Conservation (phyloP, 2,113 vertebrate genomes). For the Bujurquina vittata region DNA sequence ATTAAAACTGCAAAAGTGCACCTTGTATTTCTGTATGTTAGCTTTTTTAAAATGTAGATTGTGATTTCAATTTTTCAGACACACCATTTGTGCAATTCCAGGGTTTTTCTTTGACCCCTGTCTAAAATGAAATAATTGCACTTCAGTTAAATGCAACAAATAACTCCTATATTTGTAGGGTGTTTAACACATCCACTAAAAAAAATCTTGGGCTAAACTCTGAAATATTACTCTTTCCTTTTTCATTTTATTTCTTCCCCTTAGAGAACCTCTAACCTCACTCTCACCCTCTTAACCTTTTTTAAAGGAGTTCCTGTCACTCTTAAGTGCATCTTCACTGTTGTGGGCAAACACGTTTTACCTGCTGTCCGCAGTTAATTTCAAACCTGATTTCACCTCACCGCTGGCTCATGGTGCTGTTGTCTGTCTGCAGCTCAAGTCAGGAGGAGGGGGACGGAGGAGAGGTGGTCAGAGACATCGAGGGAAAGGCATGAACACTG, state of each 20-base stretch:
- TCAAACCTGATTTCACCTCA: not conserved
- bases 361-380: not conserved
- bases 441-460: slow-evolving; percentile 86
- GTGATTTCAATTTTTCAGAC: not conserved
- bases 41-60: not conserved
- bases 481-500: slow-evolving; percentile 85
- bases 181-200: not conserved
- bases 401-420: not conserved
- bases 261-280: not conserved
- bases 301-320: not conserved
- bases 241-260: not conserved
- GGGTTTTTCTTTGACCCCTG: not conserved
- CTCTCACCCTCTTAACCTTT: not conserved
- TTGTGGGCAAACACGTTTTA: not conserved
- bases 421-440: slow-evolving; percentile 82
- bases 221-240: not conserved
- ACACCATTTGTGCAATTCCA: not conserved
- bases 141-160: not conserved
- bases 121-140: not conserved
- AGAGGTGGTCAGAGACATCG: slow-evolving; percentile 94
- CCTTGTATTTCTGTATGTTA: not conserved
- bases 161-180: not conserved
- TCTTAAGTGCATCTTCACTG: not conserved
- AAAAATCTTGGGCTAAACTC: not conserved
- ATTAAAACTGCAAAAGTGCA: not conserved